These are phyloP conservation scores for Ondatra zibethicus DNA, from an alignment of 2,113 vertebrate genomes.

Conservation along the genomic window DNA sequence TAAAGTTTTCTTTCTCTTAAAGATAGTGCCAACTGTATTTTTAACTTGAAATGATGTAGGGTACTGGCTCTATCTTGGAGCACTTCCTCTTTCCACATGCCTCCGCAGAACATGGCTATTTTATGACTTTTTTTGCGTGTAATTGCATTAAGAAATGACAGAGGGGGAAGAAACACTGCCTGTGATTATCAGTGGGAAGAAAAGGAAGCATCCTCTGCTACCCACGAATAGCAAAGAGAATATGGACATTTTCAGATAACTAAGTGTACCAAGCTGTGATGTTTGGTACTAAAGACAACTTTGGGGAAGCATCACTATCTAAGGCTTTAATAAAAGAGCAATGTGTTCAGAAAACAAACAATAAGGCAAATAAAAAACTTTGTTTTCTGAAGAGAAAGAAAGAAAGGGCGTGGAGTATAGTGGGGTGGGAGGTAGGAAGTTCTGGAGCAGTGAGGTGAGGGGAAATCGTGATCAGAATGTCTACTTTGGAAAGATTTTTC, in stretches of 20 bases:
- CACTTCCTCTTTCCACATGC: not conserved
- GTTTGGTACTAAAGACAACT: not conserved
- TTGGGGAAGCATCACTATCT: not conserved
- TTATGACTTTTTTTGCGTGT: not conserved
- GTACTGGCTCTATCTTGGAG: not conserved
- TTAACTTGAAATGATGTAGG: not conserved
- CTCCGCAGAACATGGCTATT: not conserved
- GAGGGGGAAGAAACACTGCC: not conserved
- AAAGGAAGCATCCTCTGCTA: not conserved
- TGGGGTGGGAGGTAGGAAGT: not conserved
- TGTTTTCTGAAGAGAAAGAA: not conserved
- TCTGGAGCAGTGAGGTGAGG: not conserved
- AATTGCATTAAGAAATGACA: conserved; percentile 31
- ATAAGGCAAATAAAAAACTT: not conserved
- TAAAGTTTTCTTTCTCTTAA: not conserved
- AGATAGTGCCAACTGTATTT: not conserved
- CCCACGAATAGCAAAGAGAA: not conserved
- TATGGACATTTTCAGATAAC: not conserved
- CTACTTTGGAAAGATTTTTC: not conserved
- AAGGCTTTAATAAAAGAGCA: not conserved
- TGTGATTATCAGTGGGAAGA: not conserved
- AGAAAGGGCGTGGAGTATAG: not conserved
- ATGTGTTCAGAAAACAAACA: not conserved
- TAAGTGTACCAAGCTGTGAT: not conserved
- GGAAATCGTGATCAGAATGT: not conserved